These are phyloP conservation scores for Capromys pilorides DNA, from an alignment of 2,797 vertebrate species.

Conservation along the genomic window DNA sequence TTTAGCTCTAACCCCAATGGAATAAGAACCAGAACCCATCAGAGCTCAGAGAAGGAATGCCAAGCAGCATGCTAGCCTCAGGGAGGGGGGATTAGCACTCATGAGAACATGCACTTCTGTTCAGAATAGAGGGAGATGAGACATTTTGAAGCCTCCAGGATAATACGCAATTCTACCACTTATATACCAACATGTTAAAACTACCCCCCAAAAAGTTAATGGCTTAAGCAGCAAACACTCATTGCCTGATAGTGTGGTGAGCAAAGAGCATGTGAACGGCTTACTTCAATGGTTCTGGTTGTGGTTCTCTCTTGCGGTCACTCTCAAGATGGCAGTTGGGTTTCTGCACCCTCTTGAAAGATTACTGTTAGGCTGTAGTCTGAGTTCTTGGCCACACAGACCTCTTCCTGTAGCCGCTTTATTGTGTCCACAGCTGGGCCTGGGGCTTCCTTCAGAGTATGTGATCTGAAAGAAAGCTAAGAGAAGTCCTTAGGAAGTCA, in stretches of 20 bases:
- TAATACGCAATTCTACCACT: background rate
- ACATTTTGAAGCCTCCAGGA: background rate
- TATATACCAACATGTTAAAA: background rate
- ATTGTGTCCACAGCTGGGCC: background rate
- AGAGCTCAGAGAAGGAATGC: background rate
- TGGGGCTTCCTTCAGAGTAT: background rate
- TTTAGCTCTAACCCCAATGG: background rate
- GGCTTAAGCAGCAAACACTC: background rate
- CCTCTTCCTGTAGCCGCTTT: background rate
- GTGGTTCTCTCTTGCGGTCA: background rate
- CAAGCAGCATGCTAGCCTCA: background rate
- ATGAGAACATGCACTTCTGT: background rate
- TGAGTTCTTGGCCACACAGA: background rate
- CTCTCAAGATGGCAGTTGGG: background rate
- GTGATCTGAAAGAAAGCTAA: background rate
- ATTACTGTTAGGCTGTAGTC: background rate
- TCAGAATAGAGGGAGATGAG: background rate
- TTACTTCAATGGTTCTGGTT: background rate
- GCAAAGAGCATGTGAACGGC: background rate
- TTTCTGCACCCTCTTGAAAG: background rate
- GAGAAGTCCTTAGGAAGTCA: background rate
- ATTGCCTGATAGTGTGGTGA: background rate
- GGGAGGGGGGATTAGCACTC: fast-evolving
- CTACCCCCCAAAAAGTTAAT: background rate
- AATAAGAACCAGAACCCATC: background rate